Evolutionary conservation across 2,888 invertebrate genomes (phyloP), one percentile per base, ranked within the genome.

Genomic region (Auanema sp.): DNA sequence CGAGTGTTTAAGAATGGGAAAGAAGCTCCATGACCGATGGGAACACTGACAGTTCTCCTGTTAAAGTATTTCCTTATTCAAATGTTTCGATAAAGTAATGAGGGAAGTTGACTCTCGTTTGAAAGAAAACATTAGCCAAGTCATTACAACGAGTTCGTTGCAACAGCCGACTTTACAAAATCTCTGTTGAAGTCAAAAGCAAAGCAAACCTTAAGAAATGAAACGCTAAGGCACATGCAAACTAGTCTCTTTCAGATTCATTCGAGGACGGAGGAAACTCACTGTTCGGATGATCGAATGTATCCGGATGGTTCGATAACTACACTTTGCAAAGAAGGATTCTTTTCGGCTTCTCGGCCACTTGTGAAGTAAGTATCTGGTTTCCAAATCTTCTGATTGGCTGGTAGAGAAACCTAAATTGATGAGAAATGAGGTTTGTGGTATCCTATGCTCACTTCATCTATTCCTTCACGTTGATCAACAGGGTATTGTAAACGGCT

Each of bases 291-390:
- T 24, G 71, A 58, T 12, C 81, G 62, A 12, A 81, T 75, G 64
- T 75, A 72, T 42, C 81, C 81, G 24, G 66, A 69, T 10, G 77
- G 78, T 60, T 81, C 81, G 18, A 81, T 64, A 1, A 78, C 62
- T 14, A 74, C 47, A 23, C 64, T 58, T n/a, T 56, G 24, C 10
- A 55, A 52, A 14, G 24, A 5, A 2, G 25, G 18, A 11, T 55
- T 21, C n/a, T 62, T 40, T 23, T 24, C 24, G 12, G 66, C 21
- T 44, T 76, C 79, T 42, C 69, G 66, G 42, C 72, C 76, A 12
- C 66, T 71, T 11, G 72, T 61, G 62, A 80, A 76, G 59, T 79
- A 82, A 11, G 82, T 83, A 62, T 81, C 81, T 0, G 82, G 82
- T n/a, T 61, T 71, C 82, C 82, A 82, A 49, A 82, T 71, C 43